Conservation (phyloP, 2,888 invertebrate species). For the Sesia bembeciformis region DNA sequence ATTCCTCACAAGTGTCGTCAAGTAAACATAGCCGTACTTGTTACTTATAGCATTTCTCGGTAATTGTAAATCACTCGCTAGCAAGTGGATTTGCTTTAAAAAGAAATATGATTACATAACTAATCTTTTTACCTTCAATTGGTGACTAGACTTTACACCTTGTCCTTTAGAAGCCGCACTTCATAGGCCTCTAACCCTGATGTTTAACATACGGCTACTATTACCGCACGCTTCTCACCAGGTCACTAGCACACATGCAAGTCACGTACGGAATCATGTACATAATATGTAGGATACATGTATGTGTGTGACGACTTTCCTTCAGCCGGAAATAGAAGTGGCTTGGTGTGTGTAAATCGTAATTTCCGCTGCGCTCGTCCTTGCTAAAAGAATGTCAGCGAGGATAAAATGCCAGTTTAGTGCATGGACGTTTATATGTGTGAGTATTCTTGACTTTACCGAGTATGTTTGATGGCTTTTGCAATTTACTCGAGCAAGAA, state of each 20-base stretch:
- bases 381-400: background rate
- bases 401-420: background rate
- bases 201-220: slow-evolving; percentile 1
- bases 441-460: too few species aligned
- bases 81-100: too few species aligned
- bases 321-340: slow-evolving; percentile 8
- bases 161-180: background rate
- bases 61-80: too few species aligned
- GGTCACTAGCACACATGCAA: slow-evolving; percentile 14
- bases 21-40: too few species aligned
- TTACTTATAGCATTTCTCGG: too few species aligned
- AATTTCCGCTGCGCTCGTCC: slow-evolving; percentile 7
- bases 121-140: too few species aligned
- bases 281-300: background rate
- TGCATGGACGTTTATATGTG: too few species aligned
- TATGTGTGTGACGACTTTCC: background rate
- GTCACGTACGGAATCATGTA: slow-evolving; percentile 3
- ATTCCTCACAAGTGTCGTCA: too few species aligned
- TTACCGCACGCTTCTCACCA: slow-evolving; percentile 3
- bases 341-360: slow-evolving; percentile 1
- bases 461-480: background rate
- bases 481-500: background rate
- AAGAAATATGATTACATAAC: too few species aligned
- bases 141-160: too few species aligned
- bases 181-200: background rate